Conservation (phyloP, 2,797 vertebrate genomes). For the Chelidonichthys spinosus region DNA sequence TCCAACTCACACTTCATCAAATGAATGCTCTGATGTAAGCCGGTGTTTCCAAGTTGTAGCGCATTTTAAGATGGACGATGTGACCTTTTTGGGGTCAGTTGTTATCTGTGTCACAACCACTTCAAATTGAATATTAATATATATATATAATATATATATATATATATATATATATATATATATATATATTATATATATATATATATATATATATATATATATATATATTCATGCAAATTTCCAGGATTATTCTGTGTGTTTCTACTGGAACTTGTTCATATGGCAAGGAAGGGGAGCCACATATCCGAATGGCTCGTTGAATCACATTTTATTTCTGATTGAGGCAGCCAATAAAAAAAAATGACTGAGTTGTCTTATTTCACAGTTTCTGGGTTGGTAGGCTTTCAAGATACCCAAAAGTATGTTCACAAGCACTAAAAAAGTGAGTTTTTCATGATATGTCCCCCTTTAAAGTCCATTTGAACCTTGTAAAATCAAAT, state of each 20-base stretch:
- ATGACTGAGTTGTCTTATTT: not conserved
- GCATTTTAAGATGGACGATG: not conserved
- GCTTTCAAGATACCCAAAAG: not conserved
- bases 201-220: too few species aligned
- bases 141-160: not conserved
- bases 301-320: not conserved
- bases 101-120: not conserved
- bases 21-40: not conserved
- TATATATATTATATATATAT: too few species aligned
- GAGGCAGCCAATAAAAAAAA: not conserved
- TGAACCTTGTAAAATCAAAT: not conserved
- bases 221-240: too few species aligned
- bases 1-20: constrained; percentile 18
- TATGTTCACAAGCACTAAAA: not conserved
- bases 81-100: not conserved
- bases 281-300: not conserved
- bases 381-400: not conserved
- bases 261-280: not conserved
- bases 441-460: not conserved
- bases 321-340: not conserved
- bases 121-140: not conserved
- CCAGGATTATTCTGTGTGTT: not conserved
- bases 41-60: not conserved
- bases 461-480: not conserved
- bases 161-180: too few species aligned